A percentile compares a stretch with the other conserved stretches of the same genome.
These are phyloP conservation scores for Bergia puertoricense DNA, from an alignment of 92 coral and sea anemone genomes.

Conservation along the genomic window DNA sequence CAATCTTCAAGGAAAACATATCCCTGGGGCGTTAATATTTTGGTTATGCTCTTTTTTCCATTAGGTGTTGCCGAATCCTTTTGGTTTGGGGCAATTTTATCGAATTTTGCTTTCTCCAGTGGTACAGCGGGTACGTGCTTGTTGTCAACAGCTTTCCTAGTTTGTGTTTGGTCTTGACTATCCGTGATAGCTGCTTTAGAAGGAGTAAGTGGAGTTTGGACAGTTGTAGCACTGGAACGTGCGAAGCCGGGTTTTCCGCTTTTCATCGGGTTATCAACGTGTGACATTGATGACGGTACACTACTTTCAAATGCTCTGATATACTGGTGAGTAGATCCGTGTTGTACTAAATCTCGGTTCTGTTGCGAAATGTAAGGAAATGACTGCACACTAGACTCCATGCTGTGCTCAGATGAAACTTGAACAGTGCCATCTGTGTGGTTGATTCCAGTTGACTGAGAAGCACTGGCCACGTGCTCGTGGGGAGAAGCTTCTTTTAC, in stretches of 20 bases:
- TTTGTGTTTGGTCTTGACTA: slow-evolving; percentile 2
- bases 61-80: background rate
- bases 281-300: background rate
- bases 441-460: background rate
- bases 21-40: background rate
- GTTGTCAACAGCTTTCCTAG: background rate
- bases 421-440: background rate
- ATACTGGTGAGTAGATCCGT: background rate
- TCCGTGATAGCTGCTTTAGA: background rate
- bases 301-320: background rate
- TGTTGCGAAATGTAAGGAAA: background rate
- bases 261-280: background rate
- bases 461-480: background rate
- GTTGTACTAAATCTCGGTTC: background rate
- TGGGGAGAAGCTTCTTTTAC: background rate
- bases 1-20: slow-evolving; percentile 1
- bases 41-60: background rate
- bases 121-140: background rate
- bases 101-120: too few relatives aligned
- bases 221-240: background rate
- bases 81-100: background rate
- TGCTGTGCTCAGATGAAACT: background rate
- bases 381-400: background rate
- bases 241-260: background rate
- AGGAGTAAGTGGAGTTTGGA: background rate